Evolutionary conservation across 2,888 invertebrate genomes (phyloP), one percentile per base, ranked within the genome.

Genomic region (Cylloceria caligata): DNA sequence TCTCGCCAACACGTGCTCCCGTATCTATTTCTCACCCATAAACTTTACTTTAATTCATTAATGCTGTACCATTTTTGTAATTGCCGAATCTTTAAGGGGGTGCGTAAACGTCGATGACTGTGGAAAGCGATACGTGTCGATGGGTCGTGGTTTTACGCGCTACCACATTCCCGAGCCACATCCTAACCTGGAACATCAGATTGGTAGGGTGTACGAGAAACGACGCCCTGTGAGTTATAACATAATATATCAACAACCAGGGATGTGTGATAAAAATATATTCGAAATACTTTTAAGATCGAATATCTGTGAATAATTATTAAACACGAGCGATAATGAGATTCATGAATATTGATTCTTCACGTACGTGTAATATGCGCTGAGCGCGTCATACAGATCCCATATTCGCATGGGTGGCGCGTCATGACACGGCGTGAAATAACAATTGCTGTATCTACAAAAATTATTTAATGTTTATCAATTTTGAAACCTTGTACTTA

Each of bases 61-160:
- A 62, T 76, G 24, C 62, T 68, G 16, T 42, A 7, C 62, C 24
- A 47, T 30, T 34, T 34, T 4, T 11, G 30, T 67, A 7, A 74
- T 52, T 19, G 30, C 16, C 30, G 19, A 30, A 52, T 57, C 45
- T 78, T 74, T 13, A 36, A 91, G 92, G 69, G 91, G 90, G 5
- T 80, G 81, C 3, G n/a, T 88, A 13, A 84, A 80, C n/a, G 52
- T 90, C 16, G 86, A 89, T 0, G 77, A 65, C 34, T 88, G 89
- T 83, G 92, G 92, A 9, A 89, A 86, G 36, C 87, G 90, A 77
- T 89, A 87, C 13, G 88, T 92, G n/a, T 84, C 88, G 2, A 75
- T 86, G 82, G 92, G 92, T n/a, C 89, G 92, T 36, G 92, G 92
- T 0, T 89, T 88, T 45, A 90, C 89, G 0, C 77, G 72, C 13